Percentiles rank a stretch among this genome's conserved stretches.
These are phyloP conservation scores for Cotesia glomerata DNA, from an alignment of 1,140 invertebrate species.

Conservation along the genomic window DNA sequence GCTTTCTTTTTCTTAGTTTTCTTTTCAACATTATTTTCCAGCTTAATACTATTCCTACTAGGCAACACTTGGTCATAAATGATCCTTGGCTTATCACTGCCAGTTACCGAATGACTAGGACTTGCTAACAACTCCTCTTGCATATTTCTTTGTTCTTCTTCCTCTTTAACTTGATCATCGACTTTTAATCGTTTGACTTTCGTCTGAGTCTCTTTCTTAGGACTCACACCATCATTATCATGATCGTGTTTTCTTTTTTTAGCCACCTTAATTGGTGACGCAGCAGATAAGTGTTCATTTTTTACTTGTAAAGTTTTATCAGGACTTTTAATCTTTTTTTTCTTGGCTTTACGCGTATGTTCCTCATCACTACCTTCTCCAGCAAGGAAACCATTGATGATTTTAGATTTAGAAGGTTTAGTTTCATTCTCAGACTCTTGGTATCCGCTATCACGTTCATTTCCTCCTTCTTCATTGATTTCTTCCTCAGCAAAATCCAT, in stretches of 20 bases:
- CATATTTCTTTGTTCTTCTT: not conserved
- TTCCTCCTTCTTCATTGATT: not conserved
- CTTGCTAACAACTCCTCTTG: not conserved
- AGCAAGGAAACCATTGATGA: too few species aligned
- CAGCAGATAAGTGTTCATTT: too few species aligned
- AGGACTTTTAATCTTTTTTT: too few species aligned
- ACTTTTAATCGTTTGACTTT: not conserved
- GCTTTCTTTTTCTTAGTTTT: not conserved
- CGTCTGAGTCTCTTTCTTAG: not conserved
- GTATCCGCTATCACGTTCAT: too few species aligned
- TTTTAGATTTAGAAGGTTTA: not conserved
- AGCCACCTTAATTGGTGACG: too few species aligned
- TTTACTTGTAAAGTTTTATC: too few species aligned
- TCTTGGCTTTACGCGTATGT: too few species aligned
- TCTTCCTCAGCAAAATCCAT: not conserved
- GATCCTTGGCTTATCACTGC: not conserved
- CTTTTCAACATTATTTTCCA: constrained; percentile 4
- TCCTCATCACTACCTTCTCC: too few species aligned
- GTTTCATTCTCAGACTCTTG: not conserved
- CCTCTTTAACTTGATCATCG: not conserved
- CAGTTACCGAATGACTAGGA: not conserved
- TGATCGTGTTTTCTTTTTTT: not conserved
- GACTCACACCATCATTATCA: not conserved
- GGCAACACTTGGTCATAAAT: not conserved
- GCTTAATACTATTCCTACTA: not conserved